Percentiles rank a stretch among this genome's conserved stretches.
phyloP scores from a whole-genome alignment of 2,113 vertebrate species.

The Hippocampus comes region DNA sequence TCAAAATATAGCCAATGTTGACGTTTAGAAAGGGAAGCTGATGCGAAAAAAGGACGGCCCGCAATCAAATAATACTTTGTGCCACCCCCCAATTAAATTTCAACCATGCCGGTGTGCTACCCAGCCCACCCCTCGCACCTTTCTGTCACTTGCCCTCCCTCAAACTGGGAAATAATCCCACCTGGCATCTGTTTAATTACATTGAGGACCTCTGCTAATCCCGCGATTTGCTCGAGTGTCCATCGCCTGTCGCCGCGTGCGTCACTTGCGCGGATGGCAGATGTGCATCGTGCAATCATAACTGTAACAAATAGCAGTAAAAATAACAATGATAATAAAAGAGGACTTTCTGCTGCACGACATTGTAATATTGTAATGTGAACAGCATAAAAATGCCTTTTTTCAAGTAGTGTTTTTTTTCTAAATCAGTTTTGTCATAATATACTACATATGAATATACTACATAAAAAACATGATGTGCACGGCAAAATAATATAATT shows the following conservation, averaged over 20 bases:
- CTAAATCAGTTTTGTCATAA: too few relatives aligned
- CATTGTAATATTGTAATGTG: neutral
- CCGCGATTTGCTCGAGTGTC: conserved; percentile 90
- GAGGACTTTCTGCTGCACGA: neutral
- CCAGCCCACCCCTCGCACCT: conserved; percentile 72
- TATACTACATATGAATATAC: too few relatives aligned
- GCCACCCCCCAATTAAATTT: neutral
- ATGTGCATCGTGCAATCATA: conserved; percentile 4
- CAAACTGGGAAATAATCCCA: conserved; percentile 83
- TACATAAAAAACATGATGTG: too few relatives aligned
- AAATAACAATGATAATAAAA: too few relatives aligned
- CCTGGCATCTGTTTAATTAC: conserved; percentile 94
- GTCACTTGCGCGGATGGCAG: conserved; percentile 68
- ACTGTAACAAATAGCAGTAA: too few relatives aligned
- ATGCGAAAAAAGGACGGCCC: neutral
- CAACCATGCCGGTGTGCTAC: conserved; percentile 39
- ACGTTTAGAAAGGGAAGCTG: conserved; percentile 52
- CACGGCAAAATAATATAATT: too few relatives aligned
- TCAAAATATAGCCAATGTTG: conserved; percentile 87
- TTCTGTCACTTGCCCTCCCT: conserved; percentile 82
- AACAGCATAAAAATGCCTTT: too few relatives aligned
- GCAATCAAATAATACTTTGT: neutral
- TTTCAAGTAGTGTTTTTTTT: too few relatives aligned
- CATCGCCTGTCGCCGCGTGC: conserved; percentile 76
- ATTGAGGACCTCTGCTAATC: conserved; percentile 91